A percentile compares a stretch with the other conserved stretches of the same genome.
phyloP scores from a whole-genome alignment of 2,113 vertebrate species.

The Saccopteryx bilineata region DNA sequence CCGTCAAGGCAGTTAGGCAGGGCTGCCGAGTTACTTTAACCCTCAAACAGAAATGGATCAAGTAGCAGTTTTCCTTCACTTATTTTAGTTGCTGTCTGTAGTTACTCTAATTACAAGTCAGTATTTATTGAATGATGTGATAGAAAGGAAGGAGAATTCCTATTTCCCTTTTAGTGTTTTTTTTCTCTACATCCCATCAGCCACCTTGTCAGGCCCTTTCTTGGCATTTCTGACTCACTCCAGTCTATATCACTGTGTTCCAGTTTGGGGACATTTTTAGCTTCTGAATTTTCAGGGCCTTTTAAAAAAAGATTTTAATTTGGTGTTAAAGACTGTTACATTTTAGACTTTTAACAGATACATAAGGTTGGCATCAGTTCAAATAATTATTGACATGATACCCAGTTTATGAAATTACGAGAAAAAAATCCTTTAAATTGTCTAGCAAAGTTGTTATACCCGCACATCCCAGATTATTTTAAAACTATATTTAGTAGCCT shows the following conservation, averaged over 20 bases:
- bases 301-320: background rate
- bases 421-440: background rate
- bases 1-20: background rate
- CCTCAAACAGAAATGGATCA: background rate
- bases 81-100: background rate
- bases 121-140: background rate
- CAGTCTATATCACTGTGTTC: background rate
- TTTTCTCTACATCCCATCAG: background rate
- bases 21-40: background rate
- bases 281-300: constrained; percentile 34
- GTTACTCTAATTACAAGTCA: background rate
- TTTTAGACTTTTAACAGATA: constrained; percentile 30
- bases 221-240: background rate
- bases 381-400: constrained; percentile 2
- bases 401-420: background rate
- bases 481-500: background rate
- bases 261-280: background rate
- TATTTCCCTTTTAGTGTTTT: background rate
- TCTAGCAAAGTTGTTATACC: background rate
- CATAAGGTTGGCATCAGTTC: background rate
- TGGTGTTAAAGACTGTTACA: background rate
- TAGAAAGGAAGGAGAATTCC: background rate
- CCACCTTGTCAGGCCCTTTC: background rate
- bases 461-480: background rate
- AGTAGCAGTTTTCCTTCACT: background rate